Conservation (phyloP, 64 coral and sea anemone genomes). For the Montipora foliosa region DNA sequence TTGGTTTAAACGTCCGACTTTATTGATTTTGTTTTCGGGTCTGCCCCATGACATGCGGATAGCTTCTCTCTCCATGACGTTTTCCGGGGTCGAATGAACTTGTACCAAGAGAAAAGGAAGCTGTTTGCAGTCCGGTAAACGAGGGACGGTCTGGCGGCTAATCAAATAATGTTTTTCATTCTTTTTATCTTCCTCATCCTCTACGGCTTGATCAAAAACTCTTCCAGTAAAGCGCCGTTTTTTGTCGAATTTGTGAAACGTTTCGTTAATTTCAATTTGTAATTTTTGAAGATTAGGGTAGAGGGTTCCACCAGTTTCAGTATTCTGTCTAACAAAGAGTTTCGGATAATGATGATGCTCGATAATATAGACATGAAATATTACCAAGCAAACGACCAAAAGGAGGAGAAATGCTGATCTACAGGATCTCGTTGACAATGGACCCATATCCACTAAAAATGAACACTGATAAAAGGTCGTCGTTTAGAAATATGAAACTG, state of each 20-base stretch:
- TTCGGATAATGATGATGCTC: not conserved
- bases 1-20: conserved; percentile 20
- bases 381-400: not conserved
- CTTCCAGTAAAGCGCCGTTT: not conserved
- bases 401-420: not conserved
- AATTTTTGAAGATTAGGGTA: not conserved
- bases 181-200: not conserved
- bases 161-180: not conserved
- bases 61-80: conserved; percentile 80
- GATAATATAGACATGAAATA: not conserved
- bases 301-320: not conserved
- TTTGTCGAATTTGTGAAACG: not conserved
- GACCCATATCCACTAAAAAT: not conserved
- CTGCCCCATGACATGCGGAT: conserved; percentile 88
- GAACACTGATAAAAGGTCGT: too few relatives aligned
- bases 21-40: conserved; percentile 82
- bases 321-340: not conserved
- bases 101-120: conserved; percentile 69
- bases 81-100: conserved; percentile 76
- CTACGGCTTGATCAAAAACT: not conserved
- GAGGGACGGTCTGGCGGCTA: not conserved
- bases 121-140: conserved; percentile 24
- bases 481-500: not conserved
- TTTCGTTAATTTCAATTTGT: conserved; percentile 16
- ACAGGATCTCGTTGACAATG: not conserved